Evolutionary conservation across 1,140 invertebrate genomes (phyloP).

Genomic region (Meteorus sp.): DNA sequence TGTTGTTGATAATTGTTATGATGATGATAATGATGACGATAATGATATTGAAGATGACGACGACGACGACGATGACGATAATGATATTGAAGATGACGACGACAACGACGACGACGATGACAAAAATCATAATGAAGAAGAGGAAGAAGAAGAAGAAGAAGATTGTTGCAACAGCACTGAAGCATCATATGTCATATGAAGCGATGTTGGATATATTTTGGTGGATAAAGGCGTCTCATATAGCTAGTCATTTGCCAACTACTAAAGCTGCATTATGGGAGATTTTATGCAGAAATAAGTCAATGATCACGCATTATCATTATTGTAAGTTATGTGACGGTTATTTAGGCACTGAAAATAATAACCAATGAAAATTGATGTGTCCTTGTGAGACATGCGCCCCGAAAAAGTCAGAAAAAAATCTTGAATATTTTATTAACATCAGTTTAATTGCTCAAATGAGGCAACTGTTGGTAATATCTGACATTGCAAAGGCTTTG

Average conservation of each 20-base stretch:
- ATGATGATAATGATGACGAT: slow-evolving; percentile 1
- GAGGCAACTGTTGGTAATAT: not conserved
- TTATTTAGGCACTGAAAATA: slow-evolving; percentile 5
- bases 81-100: not conserved
- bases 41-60: slow-evolving; percentile 1
- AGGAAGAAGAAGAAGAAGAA: not conserved
- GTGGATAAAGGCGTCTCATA: slow-evolving; percentile 11
- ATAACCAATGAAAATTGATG: not conserved
- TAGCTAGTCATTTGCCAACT: not conserved
- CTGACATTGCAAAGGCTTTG: not conserved
- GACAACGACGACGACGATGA: not conserved
- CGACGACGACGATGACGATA: not conserved
- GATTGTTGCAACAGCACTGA: not conserved
- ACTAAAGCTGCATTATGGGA: slow-evolving; percentile 14
- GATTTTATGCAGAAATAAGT: slow-evolving; percentile 1
- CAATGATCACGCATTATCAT: not conserved
- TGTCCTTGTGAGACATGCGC: slow-evolving; percentile 9
- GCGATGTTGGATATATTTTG: too few species aligned
- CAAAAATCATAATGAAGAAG: not conserved
- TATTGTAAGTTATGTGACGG: slow-evolving; percentile 8
- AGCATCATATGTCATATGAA: slow-evolving; percentile 6
- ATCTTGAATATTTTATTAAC: slow-evolving; percentile 5
- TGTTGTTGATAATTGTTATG: not conserved
- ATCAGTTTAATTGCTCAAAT: slow-evolving; percentile 8
- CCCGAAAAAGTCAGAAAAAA: not conserved